Base-by-base conservation (phyloP, 2,797 vertebrate genomes). In the Myripristis jacobus region DNA sequence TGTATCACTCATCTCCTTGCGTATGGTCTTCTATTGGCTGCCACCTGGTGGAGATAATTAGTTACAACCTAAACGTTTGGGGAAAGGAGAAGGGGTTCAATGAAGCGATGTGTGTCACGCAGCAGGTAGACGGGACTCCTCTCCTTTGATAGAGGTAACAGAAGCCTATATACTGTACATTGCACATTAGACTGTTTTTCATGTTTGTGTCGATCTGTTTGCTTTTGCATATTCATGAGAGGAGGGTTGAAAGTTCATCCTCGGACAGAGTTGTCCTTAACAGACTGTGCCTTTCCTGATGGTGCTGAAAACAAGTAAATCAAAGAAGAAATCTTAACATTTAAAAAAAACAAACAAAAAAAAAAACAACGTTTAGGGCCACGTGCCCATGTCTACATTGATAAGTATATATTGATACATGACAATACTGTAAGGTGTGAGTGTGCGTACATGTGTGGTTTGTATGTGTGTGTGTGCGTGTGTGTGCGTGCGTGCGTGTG, bases 281-380 rank as follows among this genome's bases (percentile, higher is more conserved):
- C 93, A 93, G 95, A 95, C 96, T 95, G 96, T 98, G 97, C 97
- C 97, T 98, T 98, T 96, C 92, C 90, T 93, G 94, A 95, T 94
- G 96, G 96, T 97, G 97, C 97, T 98, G 93, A 94, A 92, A 93
- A 94, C 27, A 46, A 86, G 67, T 73, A 82, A 89, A 88, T 89
- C 87, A 87, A 87, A 89, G 65, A 80, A 66, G 81, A 88, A 57
- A 86, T 83, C 66, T 95, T 94, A 75, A 93, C 92, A 94, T 94
- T 94, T 91, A 90, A 82, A 91, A 77, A 79, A 43, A 64, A 29
- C 3, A 29, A 29, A 29, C 27, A 64, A 29, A 91, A 79, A 43
- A 64, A 29, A 29, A 91, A 79, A 43, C 61, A 64, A 82, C 89
- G 89, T 83, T 84, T 82, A 25, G 66, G 73, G 90, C 91, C 86